Percentiles rank a stretch among this genome's conserved stretches.
Conservation (phyloP, 1,140 invertebrate genomes). For the Muscidifurax raptorellus region DNA sequence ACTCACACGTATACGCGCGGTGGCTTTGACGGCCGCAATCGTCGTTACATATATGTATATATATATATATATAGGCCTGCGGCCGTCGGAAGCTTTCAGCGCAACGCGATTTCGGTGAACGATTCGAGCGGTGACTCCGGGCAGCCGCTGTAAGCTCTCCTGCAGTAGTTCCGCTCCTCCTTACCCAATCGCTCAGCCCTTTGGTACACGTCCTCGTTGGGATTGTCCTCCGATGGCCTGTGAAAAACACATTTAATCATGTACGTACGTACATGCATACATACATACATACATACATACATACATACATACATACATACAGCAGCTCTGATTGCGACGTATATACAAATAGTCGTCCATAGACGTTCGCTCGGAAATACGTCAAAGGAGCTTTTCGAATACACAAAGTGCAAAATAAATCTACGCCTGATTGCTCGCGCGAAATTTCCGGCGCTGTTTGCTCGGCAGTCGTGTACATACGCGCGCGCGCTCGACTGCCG, state of each 20-base stretch:
- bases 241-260: constrained; percentile 35
- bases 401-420: not conserved
- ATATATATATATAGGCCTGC: not conserved
- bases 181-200: constrained; percentile 68
- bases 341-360: too few relatives aligned
- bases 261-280: too few relatives aligned
- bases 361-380: too few relatives aligned
- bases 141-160: constrained; percentile 67
- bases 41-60: too few relatives aligned
- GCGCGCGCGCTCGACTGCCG: too few relatives aligned
- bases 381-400: not conserved
- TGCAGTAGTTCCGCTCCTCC: constrained; percentile 69
- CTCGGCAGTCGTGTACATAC: not conserved
- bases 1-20: not conserved
- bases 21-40: constrained; percentile 13
- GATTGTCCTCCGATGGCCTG: constrained; percentile 69
- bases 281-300: too few relatives aligned
- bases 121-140: constrained; percentile 68
- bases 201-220: constrained; percentile 66
- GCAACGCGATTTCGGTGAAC: constrained; percentile 68
- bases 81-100: constrained; percentile 54
- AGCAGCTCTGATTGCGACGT: too few relatives aligned
- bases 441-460: not conserved
- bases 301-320: too few relatives aligned
- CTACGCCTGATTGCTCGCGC: too few relatives aligned